A percentile compares a stretch with the other conserved stretches of the same genome.
Evolutionary conservation across 2,113 vertebrate species (phyloP).

Genomic region (Chaetops frenatus): DNA sequence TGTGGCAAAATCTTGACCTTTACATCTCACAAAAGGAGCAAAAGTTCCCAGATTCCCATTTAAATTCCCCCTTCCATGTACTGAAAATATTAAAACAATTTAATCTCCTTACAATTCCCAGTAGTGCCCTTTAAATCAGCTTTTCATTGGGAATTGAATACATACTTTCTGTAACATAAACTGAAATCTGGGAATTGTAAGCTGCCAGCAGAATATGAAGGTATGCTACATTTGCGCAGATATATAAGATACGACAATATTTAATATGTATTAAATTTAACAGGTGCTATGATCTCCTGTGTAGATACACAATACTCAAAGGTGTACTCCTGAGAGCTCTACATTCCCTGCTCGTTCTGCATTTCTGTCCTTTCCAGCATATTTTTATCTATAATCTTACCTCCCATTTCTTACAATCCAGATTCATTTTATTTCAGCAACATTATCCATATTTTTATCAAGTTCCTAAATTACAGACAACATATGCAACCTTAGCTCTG

Average conservation of each 20-base stretch:
- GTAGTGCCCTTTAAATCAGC: neutral
- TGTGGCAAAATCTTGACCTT: neutral
- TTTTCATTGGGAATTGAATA: constrained; percentile 27
- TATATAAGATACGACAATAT: constrained; percentile 42
- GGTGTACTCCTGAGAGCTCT: neutral
- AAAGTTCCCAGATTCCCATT: neutral
- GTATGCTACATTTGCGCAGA: constrained; percentile 26
- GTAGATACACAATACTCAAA: constrained; percentile 10
- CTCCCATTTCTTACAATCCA: constrained; percentile 4
- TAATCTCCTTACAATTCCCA: constrained; percentile 39
- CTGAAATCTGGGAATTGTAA: constrained; percentile 55
- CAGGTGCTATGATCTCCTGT: constrained; percentile 35
- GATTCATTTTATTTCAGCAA: neutral
- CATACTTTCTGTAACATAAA: constrained; percentile 50
- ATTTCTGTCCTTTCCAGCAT: constrained; percentile 8
- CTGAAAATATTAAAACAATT: constrained; percentile 27
- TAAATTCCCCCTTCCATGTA: neutral
- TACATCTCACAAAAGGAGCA: neutral
- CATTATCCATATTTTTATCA: constrained; percentile 33
- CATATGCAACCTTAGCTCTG: neutral
- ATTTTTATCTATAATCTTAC: constrained; percentile 55
- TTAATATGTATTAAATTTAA: constrained; percentile 57
- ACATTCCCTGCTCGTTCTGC: neutral
- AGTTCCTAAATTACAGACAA: constrained; percentile 15
- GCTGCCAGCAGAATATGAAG: constrained; percentile 39